Conservation (phyloP, 2,113 vertebrate genomes). For the Chaetodon trifascialis region DNA sequence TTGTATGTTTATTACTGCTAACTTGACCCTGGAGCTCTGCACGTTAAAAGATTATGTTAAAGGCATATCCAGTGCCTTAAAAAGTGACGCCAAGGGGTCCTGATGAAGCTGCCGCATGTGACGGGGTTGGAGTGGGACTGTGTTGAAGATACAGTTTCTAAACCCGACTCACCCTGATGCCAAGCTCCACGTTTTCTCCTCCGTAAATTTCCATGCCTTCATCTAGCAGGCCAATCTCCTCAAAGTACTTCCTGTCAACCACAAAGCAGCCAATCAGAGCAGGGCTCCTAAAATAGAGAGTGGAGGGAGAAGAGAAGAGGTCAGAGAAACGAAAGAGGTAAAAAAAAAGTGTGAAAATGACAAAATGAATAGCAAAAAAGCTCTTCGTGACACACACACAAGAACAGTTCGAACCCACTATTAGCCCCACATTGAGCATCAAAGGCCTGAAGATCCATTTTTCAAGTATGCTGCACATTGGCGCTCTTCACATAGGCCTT, state of each 20-base stretch:
- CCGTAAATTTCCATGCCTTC: slow-evolving; percentile 87
- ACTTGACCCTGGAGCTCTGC: too few relatives aligned
- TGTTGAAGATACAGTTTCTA: neutral
- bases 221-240: slow-evolving; percentile 84
- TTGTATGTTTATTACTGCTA: too few relatives aligned
- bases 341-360: neutral
- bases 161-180: slow-evolving; percentile 80
- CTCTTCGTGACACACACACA: neutral
- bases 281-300: slow-evolving; percentile 78
- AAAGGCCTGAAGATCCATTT: neutral
- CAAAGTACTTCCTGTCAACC: slow-evolving; percentile 85
- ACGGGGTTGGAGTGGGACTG: too few relatives aligned
- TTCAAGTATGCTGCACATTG: slow-evolving; percentile 27
- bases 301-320: neutral
- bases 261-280: slow-evolving; percentile 85
- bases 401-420: neutral
- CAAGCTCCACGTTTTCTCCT: slow-evolving; percentile 87
- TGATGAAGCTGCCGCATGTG: too few relatives aligned
- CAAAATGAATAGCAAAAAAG: neutral
- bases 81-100: too few relatives aligned
- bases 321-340: neutral
- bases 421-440: slow-evolving; percentile 5
- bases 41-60: too few relatives aligned
- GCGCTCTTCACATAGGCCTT: slow-evolving; percentile 25
- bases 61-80: too few relatives aligned